phyloP scores from a whole-genome alignment of 2,113 vertebrate species.

The Eidolon helvum region DNA sequence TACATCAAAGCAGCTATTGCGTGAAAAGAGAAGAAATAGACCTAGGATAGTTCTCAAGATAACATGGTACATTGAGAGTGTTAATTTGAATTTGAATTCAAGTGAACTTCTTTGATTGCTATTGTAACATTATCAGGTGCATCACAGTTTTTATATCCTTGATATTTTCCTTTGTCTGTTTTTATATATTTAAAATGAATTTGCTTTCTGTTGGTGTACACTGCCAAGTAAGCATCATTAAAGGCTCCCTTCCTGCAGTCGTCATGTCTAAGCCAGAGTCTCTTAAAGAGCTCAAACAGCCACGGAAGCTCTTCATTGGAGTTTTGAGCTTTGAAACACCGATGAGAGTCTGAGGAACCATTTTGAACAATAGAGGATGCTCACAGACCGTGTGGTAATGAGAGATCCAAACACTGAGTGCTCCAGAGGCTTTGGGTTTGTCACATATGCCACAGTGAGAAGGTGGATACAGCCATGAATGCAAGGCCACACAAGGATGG shows the following conservation, averaged over 20 bases:
- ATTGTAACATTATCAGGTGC: not conserved
- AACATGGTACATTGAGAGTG: not conserved
- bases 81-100: constrained; percentile 39
- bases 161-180: not conserved
- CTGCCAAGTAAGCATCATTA: no score
- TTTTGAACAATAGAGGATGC: not conserved
- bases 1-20: not conserved
- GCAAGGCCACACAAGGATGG: not conserved
- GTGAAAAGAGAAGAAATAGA: not conserved
- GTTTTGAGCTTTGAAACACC: not conserved
- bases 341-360: not conserved
- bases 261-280: not conserved
- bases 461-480: not conserved
- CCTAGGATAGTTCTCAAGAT: not conserved
- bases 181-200: constrained; percentile 38
- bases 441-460: not conserved
- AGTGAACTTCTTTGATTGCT: not conserved
- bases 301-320: not conserved
- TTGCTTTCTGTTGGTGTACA: no score
- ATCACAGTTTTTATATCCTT: not conserved
- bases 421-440: not conserved
- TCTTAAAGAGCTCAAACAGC: not conserved
- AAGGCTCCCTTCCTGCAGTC: no score
- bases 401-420: not conserved
- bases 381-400: not conserved